A percentile compares a stretch with the other conserved stretches of the same genome.
Conservation (phyloP, 2,888 invertebrate genomes). For the Ormyrus pomaceus region DNA sequence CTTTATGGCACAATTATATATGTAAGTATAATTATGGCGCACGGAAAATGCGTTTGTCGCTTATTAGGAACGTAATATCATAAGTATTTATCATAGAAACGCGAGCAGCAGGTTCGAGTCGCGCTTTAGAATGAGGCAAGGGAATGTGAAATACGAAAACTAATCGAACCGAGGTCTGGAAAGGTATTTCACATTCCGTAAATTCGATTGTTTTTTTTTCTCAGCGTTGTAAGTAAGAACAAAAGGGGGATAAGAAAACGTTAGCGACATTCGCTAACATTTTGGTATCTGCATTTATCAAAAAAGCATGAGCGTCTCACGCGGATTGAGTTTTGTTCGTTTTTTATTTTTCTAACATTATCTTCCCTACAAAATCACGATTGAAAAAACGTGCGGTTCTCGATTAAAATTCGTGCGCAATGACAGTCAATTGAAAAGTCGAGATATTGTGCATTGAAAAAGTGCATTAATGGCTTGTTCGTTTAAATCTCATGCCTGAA, state of each 20-base stretch:
- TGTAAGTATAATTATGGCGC: neutral
- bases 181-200: too few relatives aligned
- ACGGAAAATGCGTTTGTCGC: neutral
- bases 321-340: neutral
- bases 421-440: constrained; percentile 28
- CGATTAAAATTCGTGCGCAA: constrained; percentile 25
- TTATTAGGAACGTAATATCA: constrained; percentile 31
- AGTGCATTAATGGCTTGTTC: constrained; percentile 14
- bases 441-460: constrained; percentile 35
- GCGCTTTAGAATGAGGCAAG: neutral
- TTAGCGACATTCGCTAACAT: neutral
- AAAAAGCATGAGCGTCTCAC: constrained; percentile 25
- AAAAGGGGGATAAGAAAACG: neutral
- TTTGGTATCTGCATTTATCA: constrained; percentile 25
- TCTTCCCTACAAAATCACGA: constrained; percentile 16
- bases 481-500: neutral
- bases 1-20: neutral
- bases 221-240: neutral
- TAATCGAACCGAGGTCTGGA: too few relatives aligned
- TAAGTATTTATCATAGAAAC: constrained; percentile 2
- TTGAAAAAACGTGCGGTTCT: constrained; percentile 18
- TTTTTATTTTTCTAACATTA: neutral
- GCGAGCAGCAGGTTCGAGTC: neutral
- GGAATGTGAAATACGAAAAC: too few relatives aligned
- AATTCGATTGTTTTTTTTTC: neutral